Evolutionary conservation across 1,140 invertebrate species (phyloP).

Genomic region (Homalodisca vitripennis): DNA sequence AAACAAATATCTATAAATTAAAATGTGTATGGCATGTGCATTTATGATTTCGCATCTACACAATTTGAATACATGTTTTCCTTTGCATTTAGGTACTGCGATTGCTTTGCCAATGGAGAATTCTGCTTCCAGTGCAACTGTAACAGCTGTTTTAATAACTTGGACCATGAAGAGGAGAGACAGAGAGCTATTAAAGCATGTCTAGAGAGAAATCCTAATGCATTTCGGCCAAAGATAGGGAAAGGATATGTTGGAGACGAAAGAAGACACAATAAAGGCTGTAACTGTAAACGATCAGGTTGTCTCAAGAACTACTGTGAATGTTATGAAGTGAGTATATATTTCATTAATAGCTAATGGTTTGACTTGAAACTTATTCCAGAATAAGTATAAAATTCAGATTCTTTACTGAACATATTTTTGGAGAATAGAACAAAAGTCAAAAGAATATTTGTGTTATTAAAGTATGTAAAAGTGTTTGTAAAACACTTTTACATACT

Average conservation of each 20-base stretch:
- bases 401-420: too few species aligned
- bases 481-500: too few species aligned
- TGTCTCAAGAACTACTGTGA: slow-evolving; percentile 99
- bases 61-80: not conserved
- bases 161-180: slow-evolving; percentile 93
- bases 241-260: slow-evolving; percentile 67
- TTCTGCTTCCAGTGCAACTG: slow-evolving; percentile 99
- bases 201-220: slow-evolving; percentile 90
- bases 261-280: slow-evolving; percentile 95
- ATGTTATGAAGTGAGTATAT: slow-evolving; percentile 94
- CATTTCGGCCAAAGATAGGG: slow-evolving; percentile 98
- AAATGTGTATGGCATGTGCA: too few species aligned
- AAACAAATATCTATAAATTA: too few species aligned
- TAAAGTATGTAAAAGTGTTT: too few species aligned
- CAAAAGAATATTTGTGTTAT: too few species aligned
- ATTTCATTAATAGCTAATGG: too few species aligned
- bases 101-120: slow-evolving; percentile 99
- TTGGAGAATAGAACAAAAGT: too few species aligned
- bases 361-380: too few species aligned
- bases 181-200: slow-evolving; percentile 91
- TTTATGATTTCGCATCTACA: too few species aligned
- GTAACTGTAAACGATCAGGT: slow-evolving; percentile 97
- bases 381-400: too few species aligned
- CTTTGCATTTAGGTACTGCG: slow-evolving; percentile 75
- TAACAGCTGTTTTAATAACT: slow-evolving; percentile 96